A percentile compares a stretch with the other conserved stretches of the same genome.
These are phyloP conservation scores for Smutsia temminckii DNA, from an alignment of 2,797 vertebrate species.

Conservation along the genomic window DNA sequence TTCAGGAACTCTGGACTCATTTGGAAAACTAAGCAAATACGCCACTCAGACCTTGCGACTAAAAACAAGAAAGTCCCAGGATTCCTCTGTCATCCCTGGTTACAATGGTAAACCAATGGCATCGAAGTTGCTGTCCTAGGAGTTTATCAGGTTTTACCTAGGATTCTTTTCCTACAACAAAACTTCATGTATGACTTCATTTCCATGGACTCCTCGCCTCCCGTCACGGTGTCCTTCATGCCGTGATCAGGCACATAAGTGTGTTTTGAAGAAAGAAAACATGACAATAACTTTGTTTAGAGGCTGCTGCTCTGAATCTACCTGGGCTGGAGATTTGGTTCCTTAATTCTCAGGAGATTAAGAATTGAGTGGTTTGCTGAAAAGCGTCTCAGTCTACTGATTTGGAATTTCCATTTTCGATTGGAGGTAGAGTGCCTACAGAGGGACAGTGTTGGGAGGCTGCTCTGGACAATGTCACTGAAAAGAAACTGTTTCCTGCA, in stretches of 20 bases:
- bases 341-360: constrained; percentile 41
- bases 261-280: not conserved
- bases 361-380: not conserved
- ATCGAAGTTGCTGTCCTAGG: not conserved
- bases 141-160: not conserved
- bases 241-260: not conserved
- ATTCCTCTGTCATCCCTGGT: not conserved
- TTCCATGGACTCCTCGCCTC: not conserved
- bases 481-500: constrained; percentile 58
- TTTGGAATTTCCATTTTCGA: constrained; percentile 33
- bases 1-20: not conserved
- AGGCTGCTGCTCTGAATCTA: not conserved
- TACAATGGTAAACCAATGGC: not conserved
- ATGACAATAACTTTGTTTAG: not conserved
- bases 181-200: not conserved
- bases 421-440: not conserved
- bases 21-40: not conserved
- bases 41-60: not conserved
- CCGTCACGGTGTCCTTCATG: not conserved
- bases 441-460: not conserved
- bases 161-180: not conserved
- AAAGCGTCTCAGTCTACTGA: constrained; percentile 3
- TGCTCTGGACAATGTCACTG: not conserved
- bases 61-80: not conserved
- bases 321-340: not conserved